Percentiles rank a stretch among this genome's conserved stretches.
Conservation (phyloP, 1,140 invertebrate genomes). For the Papilio glaucus region DNA sequence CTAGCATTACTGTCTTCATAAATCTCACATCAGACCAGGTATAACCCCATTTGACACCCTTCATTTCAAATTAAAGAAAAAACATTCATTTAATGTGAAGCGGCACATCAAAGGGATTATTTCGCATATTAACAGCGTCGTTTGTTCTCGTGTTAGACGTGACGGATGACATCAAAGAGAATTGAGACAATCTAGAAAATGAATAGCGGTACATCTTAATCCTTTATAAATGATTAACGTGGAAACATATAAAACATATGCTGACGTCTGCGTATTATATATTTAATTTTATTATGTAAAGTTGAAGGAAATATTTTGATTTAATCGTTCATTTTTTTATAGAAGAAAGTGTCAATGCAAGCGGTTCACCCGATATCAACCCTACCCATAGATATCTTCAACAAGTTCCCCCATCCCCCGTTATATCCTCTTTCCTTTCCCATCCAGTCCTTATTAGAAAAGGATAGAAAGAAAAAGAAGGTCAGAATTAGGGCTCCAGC, state of each 20-base stretch:
- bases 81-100: background rate
- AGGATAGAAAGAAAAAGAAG: too few species aligned
- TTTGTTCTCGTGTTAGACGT: background rate
- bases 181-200: background rate
- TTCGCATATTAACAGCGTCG: background rate
- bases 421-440: too few species aligned
- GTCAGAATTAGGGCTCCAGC: too few species aligned
- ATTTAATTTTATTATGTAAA: too few species aligned
- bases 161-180: slow-evolving; percentile 6
- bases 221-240: background rate
- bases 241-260: background rate
- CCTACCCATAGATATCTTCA: too few species aligned
- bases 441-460: too few species aligned
- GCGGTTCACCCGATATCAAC: too few species aligned
- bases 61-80: background rate
- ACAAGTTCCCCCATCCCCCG: too few species aligned
- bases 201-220: background rate
- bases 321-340: too few species aligned
- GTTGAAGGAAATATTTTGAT: too few species aligned
- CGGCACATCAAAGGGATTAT: slow-evolving; percentile 2
- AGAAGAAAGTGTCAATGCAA: too few species aligned
- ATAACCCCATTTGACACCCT: background rate
- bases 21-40: background rate
- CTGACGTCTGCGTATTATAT: slow-evolving; percentile 5
- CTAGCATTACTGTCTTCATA: background rate